Evolutionary conservation across 2,888 invertebrate species (phyloP).

Genomic region (Neuroscelio doddi): DNA sequence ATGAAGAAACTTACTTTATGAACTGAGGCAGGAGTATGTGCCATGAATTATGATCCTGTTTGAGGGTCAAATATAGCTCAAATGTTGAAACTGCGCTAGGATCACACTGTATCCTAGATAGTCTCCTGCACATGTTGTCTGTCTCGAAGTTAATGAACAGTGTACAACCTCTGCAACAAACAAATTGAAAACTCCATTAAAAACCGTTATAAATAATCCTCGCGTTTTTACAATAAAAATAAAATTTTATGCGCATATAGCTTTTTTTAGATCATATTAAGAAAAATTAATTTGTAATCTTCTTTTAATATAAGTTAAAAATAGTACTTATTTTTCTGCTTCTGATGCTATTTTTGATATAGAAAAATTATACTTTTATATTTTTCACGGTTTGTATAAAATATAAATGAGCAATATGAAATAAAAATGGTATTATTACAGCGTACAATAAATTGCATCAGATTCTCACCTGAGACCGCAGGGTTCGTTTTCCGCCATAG

Average conservation of each 20-base stretch:
- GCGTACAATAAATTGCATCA: no score
- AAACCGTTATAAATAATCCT: no score
- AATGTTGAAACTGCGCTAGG: conserved; percentile 91
- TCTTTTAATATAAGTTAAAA: no score
- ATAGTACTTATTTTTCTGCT: no score
- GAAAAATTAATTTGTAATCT: not conserved
- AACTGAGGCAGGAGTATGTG: conserved; percentile 90
- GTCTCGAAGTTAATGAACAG: conserved; percentile 88
- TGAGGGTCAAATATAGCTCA: conserved; percentile 90
- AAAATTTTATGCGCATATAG: not conserved
- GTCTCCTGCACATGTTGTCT: conserved; percentile 79
- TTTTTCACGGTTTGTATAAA: no score
- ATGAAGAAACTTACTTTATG: conserved; percentile 92
- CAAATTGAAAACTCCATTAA: not conserved
- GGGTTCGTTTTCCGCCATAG: conserved; percentile 90
- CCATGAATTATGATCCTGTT: conserved; percentile 91
- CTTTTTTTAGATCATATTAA: conserved; percentile 1
- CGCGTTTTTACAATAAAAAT: no score
- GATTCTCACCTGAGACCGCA: conserved; percentile 82
- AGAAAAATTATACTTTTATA: no score
- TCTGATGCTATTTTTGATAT: no score
- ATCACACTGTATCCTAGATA: conserved; percentile 90
- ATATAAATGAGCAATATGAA: no score
- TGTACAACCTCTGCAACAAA: conserved; percentile 80
- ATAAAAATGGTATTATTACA: no score